phyloP scores from a whole-genome alignment of 2,113 vertebrate genomes.

The Probosciger aterrimus region DNA sequence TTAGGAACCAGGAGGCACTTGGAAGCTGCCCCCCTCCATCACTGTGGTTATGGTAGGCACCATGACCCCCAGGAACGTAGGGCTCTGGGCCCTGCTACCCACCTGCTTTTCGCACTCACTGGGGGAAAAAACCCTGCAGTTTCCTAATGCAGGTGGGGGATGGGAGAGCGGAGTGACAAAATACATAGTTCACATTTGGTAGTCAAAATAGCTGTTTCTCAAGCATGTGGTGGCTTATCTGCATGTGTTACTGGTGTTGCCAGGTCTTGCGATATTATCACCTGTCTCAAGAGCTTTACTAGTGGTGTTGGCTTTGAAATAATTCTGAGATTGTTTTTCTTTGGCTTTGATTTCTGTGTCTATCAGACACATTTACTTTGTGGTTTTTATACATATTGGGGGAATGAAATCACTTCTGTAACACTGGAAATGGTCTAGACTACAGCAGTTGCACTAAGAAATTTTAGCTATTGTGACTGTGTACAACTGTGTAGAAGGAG shows the following conservation, averaged over 20 bases:
- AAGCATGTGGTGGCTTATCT: neutral
- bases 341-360: neutral
- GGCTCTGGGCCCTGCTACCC: neutral
- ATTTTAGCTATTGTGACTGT: neutral
- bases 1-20: neutral
- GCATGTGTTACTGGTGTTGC: neutral
- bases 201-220: neutral
- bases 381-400: neutral
- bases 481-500: neutral
- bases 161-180: neutral
- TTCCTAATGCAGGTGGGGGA: neutral
- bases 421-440: neutral
- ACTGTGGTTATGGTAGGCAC: neutral
- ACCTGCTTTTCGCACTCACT: neutral
- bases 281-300: neutral
- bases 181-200: neutral
- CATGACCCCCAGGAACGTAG: fast-evolving
- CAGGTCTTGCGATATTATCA: neutral
- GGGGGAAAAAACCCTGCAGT: neutral
- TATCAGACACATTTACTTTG: neutral
- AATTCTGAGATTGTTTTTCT: neutral
- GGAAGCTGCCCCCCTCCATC: neutral
- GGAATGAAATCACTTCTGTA: neutral
- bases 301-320: neutral
- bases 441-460: neutral